phyloP scores from a whole-genome alignment of 2,113 vertebrate genomes.

The Genyomyrus donnyi region DNA sequence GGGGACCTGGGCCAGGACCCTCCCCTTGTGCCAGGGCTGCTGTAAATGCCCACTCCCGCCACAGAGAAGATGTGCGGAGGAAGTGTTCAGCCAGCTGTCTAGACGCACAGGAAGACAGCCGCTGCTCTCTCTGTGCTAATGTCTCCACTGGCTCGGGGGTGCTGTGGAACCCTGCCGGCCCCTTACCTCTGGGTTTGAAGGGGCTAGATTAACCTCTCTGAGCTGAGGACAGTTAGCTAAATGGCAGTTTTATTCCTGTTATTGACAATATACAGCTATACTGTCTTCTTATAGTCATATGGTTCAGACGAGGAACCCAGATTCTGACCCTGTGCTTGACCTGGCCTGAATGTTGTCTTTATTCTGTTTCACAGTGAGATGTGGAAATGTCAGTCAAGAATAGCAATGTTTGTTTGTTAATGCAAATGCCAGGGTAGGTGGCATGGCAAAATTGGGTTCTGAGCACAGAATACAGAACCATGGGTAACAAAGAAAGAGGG shows the following conservation, averaged over 20 bases:
- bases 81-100: conserved; percentile 58
- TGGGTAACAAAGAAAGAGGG: background rate
- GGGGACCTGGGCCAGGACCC: conserved; percentile 30
- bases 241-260: background rate
- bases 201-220: background rate
- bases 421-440: background rate
- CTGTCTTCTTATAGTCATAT: background rate
- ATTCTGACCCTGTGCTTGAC: background rate
- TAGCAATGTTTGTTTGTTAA: background rate
- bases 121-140: conserved; percentile 37
- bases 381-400: background rate
- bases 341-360: background rate
- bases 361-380: background rate
- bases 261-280: background rate
- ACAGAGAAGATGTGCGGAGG: conserved; percentile 45
- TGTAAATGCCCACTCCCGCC: conserved; percentile 49
- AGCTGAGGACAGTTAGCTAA: background rate
- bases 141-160: conserved; percentile 23
- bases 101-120: conserved; percentile 54
- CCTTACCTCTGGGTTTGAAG: background rate
- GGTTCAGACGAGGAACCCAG: background rate
- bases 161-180: background rate
- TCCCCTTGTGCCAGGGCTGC: conserved; percentile 34
- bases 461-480: background rate
- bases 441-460: background rate